A percentile compares a stretch with the other conserved stretches of the same genome.
Evolutionary conservation across 2,888 invertebrate species (phyloP).

Genomic region (Lasioglossum figueresi): DNA sequence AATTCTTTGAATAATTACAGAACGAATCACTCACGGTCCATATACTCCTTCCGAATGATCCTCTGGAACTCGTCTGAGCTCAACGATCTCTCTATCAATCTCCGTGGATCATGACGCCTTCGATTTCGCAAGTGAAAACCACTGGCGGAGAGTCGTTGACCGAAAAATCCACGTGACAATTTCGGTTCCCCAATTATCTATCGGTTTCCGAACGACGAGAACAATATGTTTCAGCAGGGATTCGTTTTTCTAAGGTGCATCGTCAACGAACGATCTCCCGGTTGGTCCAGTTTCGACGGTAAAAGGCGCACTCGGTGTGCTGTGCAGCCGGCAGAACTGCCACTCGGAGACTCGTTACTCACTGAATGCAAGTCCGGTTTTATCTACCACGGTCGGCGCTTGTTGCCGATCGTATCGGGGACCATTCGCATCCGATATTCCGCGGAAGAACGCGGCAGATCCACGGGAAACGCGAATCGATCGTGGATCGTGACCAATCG

Average conservation of each 20-base stretch:
- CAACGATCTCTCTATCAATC: background rate
- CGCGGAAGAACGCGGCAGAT: slow-evolving; percentile 1
- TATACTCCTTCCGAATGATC: background rate
- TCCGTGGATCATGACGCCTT: background rate
- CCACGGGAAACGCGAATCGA: background rate
- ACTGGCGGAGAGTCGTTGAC: background rate
- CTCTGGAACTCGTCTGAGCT: background rate
- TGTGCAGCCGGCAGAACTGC: slow-evolving; percentile 48
- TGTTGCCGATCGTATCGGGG: slow-evolving; percentile 33
- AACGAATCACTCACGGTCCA: background rate
- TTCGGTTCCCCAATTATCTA: background rate
- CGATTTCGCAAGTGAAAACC: background rate
- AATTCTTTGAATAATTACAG: background rate
- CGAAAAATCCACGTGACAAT: background rate
- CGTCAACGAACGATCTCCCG: background rate
- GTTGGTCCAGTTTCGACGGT: background rate
- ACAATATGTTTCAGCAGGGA: background rate
- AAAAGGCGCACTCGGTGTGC: background rate
- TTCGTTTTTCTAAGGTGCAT: background rate
- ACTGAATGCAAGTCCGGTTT: slow-evolving; percentile 71
- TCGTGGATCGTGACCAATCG: background rate
- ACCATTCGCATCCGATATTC: slow-evolving; percentile 43
- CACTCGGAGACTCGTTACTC: slow-evolving; percentile 70
- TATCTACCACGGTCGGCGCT: slow-evolving; percentile 49
- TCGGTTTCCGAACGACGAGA: background rate